Evolutionary conservation across 2,797 vertebrate genomes (phyloP).

Genomic region (Gymnothorax javanicus): DNA sequence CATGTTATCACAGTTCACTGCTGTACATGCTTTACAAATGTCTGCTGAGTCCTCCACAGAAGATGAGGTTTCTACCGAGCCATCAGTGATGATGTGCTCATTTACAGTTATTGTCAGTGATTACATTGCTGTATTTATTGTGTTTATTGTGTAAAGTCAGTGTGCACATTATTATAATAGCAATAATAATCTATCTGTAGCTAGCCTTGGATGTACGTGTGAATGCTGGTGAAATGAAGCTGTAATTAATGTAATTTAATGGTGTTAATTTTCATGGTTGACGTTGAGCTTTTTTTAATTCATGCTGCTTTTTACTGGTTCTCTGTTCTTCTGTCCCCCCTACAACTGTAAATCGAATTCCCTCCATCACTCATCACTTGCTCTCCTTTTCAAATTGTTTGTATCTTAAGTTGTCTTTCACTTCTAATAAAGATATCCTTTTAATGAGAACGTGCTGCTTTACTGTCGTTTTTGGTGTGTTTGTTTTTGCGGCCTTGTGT

Average conservation of each 20-base stretch:
- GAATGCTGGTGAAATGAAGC: background rate
- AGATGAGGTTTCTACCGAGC: background rate
- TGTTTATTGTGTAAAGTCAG: background rate
- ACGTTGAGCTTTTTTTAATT: background rate
- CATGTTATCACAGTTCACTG: background rate
- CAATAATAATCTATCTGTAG: background rate
- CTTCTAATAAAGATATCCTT: slow-evolving; percentile 13
- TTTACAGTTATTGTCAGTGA: background rate
- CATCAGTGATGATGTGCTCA: background rate
- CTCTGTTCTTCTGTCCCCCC: background rate
- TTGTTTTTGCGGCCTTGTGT: background rate
- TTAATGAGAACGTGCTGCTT: background rate
- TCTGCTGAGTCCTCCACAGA: background rate
- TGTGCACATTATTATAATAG: slow-evolving; percentile 10
- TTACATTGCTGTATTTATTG: background rate
- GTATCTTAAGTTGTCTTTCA: background rate
- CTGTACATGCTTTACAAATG: background rate
- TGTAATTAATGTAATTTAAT: slow-evolving; percentile 9
- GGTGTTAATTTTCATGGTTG: slow-evolving; percentile 1
- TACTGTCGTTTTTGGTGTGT: background rate
- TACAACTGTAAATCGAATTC: background rate
- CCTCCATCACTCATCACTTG: too few relatives aligned
- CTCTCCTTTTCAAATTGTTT: slow-evolving; percentile 1
- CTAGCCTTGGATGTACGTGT: background rate
- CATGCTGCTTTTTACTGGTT: background rate